Evolutionary conservation across 2,113 vertebrate species (phyloP), one percentile per base, ranked within the genome.

Genomic region (Tonatia bakeri): DNA sequence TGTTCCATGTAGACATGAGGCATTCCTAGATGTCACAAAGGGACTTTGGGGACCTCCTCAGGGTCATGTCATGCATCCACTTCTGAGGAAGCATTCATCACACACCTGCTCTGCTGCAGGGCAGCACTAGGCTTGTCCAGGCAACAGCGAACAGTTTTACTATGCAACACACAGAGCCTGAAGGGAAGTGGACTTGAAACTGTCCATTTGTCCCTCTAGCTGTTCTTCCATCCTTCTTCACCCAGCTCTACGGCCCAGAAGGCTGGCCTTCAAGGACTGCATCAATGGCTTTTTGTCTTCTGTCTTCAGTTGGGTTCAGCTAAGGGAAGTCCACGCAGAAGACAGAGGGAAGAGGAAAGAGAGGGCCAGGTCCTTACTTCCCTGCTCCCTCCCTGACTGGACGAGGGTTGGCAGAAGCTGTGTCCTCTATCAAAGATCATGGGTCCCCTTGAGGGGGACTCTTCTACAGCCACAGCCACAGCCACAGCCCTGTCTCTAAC

Each of bases 41-140:
- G 52, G 24, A 28, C 16, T 43, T 54, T 3, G 31, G 38, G 50
- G 26, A 17, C 69, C 20, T 52, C 70, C 81, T 75, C 40, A 31
- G 31, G 61, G 47, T 76, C n/a, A 20, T 0, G 2, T 52, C 54
- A 9, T 0, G 6, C 52, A 61, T 38, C 31, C 54, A 7, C 50
- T 81, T 40, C 75, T 70, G 61, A 80, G 61, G 75, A 52, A 31
- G 31, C 67, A 45, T 19, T 38, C 5, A 10, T 36, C 36, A 45
- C 3, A 4, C 36, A 20, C 17, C 52, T 19, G 72, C 19, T 45
- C 33, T 24, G 15, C 5, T 14, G 31, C 12, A 64, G n/a, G 45
- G 14, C n/a, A 54, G 28, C 36, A 24, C 0, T 0, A 0, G 31
- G 47, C 56, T 36, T 14, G 4, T 8, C 59, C 38, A 22, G 36